Percentiles rank a stretch among this genome's conserved stretches.
Conservation (phyloP, 2,797 vertebrate species). For the Sphenopsis melanotis region DNA sequence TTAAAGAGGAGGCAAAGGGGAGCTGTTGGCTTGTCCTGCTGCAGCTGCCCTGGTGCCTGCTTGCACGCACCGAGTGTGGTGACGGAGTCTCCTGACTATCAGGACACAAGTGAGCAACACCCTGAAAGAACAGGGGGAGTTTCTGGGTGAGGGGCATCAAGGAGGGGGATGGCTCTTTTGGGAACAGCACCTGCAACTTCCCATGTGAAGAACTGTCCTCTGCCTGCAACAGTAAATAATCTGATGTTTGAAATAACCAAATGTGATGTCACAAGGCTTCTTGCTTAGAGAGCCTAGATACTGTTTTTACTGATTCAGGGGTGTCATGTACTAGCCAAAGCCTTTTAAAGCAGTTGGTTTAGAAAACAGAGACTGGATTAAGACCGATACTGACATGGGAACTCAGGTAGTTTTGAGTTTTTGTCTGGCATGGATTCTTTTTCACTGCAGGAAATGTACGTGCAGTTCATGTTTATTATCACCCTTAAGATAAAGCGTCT, state of each 20-base stretch:
- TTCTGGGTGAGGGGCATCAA: background rate
- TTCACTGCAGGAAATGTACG: background rate
- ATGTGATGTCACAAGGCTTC: background rate
- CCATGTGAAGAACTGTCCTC: background rate
- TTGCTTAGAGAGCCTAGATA: background rate
- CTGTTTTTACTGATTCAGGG: background rate
- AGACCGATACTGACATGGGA: background rate
- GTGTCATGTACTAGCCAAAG: background rate
- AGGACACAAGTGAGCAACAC: rapidly evolving
- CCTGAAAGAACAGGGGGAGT: rapidly evolving
- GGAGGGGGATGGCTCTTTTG: rapidly evolving
- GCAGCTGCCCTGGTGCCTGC: background rate
- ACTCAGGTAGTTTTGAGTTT: background rate
- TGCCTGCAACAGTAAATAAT: background rate
- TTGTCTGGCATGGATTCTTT: background rate
- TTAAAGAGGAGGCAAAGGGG: background rate
- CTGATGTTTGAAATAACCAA: background rate
- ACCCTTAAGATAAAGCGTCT: background rate
- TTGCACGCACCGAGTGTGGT: rapidly evolving
- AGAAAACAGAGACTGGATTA: background rate
- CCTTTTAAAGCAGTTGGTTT: background rate
- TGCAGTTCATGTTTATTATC: background rate
- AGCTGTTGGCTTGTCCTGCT: background rate
- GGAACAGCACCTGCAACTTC: background rate
- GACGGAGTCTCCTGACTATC: rapidly evolving